Evolutionary conservation across 2,888 invertebrate genomes (phyloP).

Genomic region (Drosophila borealis): DNA sequence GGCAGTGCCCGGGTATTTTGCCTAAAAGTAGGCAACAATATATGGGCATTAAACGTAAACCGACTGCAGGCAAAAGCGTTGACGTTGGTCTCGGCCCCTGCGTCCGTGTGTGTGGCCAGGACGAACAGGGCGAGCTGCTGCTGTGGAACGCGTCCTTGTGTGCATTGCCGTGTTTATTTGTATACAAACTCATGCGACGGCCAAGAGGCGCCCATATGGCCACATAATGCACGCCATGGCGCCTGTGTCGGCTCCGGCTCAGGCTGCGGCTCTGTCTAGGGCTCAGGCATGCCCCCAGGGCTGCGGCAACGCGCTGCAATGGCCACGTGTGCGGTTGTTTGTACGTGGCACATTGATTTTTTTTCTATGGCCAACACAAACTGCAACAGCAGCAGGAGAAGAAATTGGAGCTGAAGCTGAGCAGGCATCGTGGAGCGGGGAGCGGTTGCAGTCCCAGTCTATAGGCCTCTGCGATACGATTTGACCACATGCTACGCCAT

Average conservation of each 20-base stretch:
- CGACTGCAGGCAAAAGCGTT: conserved; percentile 58
- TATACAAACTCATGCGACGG: conserved; percentile 63
- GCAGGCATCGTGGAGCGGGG: conserved; percentile 17
- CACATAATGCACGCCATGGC: conserved; percentile 73
- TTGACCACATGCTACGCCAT: conserved; percentile 69
- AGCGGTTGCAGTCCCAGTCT: conserved; percentile 15
- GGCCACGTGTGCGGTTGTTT: conserved; percentile 45
- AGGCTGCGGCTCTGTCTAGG: conserved; percentile 7
- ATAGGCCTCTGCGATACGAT: conserved; percentile 37
- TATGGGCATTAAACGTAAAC: conserved; percentile 80
- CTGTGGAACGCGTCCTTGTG: conserved; percentile 36
- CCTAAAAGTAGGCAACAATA: conserved; percentile 81
- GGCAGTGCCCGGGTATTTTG: conserved; percentile 48
- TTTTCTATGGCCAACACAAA: conserved; percentile 41
- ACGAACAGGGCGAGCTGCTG: neutral
- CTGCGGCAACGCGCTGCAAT: conserved; percentile 37
- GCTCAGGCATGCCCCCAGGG: conserved; percentile 24
- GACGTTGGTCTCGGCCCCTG: conserved; percentile 27
- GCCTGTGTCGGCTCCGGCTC: conserved; percentile 28
- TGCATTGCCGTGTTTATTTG: conserved; percentile 76
- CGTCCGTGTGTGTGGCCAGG: conserved; percentile 11
- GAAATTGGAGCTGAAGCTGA: conserved; percentile 3
- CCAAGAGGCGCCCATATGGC: conserved; percentile 61
- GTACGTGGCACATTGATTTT: conserved; percentile 67
- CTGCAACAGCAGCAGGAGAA: conserved; percentile 23